Base-by-base conservation (phyloP, 2,797 vertebrate genomes). In the Aulostomus chinensis region DNA sequence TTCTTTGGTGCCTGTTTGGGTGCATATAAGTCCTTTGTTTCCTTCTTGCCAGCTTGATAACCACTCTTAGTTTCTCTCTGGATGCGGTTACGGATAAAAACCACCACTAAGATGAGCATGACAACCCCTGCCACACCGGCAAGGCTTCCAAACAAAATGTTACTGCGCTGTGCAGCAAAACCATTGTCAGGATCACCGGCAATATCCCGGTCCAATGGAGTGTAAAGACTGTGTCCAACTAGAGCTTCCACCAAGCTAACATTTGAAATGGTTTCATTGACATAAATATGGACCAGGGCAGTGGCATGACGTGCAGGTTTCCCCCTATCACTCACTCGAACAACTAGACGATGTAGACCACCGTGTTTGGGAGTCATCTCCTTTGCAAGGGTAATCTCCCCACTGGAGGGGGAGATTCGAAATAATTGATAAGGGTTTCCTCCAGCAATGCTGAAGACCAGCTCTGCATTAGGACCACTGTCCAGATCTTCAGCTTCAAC, bases 31-130 rank as follows among this genome's bases (percentile, higher is more conserved):
- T 99, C 97, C 73, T 99, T 99, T 54, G 95, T 96, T 86, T 99
- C 97, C 76, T 99, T 99, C 80, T 98, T 99, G 2, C 97, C 96
- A 0, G 96, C 95, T 77, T 99, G 97, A 83, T 99, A 99, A 41
- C 97, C 97, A 0, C 97, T 98, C 78, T 99, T 99, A 35, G 96
- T 93, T 75, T 98, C 96, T 43, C 94, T 94, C 67, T 98, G 97
- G 42, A 97, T 89, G 57, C 95, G 96, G 73, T 99, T 95, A 29
- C 96, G 92, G 58, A 98, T 93, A 10, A 98, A 92, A 13, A 99
- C 93, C 0, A 98, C 96, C 42, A 93, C 89, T 70, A 98, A 86
- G 0, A 99, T 99, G 48, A 99, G 88, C 64, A 95, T 86, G 18
- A 96, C 93, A 69, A 99, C 97, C 0, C 95, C 96, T 18, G 98